phyloP scores from a whole-genome alignment of 2,113 vertebrate genomes.

The Vidua chalybeata region DNA sequence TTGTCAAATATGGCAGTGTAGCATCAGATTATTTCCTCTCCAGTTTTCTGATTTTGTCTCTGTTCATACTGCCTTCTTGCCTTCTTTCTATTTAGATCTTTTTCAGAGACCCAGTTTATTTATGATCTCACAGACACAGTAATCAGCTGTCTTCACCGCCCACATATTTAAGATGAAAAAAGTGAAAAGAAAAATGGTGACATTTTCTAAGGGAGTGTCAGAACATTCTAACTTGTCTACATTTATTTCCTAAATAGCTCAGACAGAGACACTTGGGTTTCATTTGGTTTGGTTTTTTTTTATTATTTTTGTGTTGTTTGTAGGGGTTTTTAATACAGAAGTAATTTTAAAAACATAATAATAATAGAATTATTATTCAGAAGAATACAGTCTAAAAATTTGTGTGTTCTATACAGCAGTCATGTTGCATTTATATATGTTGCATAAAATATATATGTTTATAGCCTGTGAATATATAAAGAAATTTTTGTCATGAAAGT shows the following conservation, averaged over 20 bases:
- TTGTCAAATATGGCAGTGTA: neutral
- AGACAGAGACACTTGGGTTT: neutral
- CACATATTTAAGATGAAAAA: neutral
- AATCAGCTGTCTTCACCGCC: neutral
- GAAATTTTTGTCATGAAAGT: neutral
- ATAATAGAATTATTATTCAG: neutral
- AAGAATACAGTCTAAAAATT: neutral
- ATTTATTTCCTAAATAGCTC: neutral
- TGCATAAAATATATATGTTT: neutral
- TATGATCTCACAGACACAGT: neutral
- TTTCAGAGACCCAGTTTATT: neutral
- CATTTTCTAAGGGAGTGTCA: neutral
- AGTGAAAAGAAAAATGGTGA: neutral
- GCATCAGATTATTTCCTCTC: neutral
- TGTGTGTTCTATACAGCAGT: neutral
- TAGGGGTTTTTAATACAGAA: neutral
- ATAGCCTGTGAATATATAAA: neutral
- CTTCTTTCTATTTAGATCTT: neutral
- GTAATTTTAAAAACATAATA: neutral
- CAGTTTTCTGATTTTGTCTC: neutral
- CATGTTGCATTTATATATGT: neutral
- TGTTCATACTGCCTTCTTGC: neutral
- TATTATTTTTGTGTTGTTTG: neutral
- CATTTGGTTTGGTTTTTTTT: neutral
- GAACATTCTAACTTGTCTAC: neutral